These are phyloP conservation scores for Zaprionus capensis DNA, from an alignment of 1,140 invertebrate species.

Conservation along the genomic window DNA sequence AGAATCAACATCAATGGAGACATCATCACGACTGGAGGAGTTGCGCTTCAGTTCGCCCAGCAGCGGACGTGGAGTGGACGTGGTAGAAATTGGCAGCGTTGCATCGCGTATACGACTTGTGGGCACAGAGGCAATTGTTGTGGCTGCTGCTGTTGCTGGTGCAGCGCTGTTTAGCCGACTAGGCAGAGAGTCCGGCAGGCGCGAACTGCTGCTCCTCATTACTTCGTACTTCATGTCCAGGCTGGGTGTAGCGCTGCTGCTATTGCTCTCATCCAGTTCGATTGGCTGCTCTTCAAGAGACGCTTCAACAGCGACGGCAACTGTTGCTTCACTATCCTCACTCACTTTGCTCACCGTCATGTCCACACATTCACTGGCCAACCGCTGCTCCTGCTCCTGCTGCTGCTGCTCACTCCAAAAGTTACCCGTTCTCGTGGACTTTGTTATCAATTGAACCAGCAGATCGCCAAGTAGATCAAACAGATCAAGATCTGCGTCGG, in stretches of 20 bases:
- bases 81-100: background rate
- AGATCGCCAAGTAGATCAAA: slow-evolving; percentile 59
- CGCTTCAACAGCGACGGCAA: slow-evolving; percentile 48
- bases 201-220: slow-evolving; percentile 20
- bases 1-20: slow-evolving; percentile 61
- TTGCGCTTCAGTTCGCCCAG: slow-evolving; percentile 57
- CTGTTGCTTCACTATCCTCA: slow-evolving; percentile 66
- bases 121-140: slow-evolving; percentile 15
- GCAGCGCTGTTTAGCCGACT: slow-evolving; percentile 29
- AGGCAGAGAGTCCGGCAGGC: slow-evolving; percentile 18
- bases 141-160: slow-evolving; percentile 17
- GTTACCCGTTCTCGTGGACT: slow-evolving; percentile 57
- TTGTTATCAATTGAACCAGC: slow-evolving; percentile 54
- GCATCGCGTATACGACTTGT: slow-evolving; percentile 24
- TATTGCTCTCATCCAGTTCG: slow-evolving; percentile 55
- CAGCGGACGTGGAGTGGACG: slow-evolving; percentile 33
- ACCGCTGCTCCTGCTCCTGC: slow-evolving; percentile 14
- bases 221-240: slow-evolving; percentile 68
- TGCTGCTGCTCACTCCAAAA: slow-evolving; percentile 49
- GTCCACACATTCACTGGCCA: slow-evolving; percentile 51
- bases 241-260: slow-evolving; percentile 8
- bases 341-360: slow-evolving; percentile 72
- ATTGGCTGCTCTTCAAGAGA: slow-evolving; percentile 46
- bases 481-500: slow-evolving; percentile 54
- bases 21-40: slow-evolving; percentile 53